Conservation (phyloP, 2,113 vertebrate species). For the Tapirus terrestris region DNA sequence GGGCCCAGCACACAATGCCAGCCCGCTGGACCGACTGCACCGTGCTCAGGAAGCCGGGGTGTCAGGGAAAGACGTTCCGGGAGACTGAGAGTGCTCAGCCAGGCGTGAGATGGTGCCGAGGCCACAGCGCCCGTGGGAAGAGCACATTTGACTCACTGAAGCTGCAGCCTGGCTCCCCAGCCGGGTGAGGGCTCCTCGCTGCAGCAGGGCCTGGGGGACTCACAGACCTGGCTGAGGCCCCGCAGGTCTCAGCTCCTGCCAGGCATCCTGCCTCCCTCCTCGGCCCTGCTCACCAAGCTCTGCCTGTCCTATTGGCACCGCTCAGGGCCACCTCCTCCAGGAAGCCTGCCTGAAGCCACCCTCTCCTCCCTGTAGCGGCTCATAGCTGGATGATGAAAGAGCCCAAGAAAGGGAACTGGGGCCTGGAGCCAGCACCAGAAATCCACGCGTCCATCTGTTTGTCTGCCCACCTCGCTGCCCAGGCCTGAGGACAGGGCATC, state of each 20-base stretch:
- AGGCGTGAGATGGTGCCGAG: slow-evolving; percentile 65
- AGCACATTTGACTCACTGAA: neutral
- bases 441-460: neutral
- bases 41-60: slow-evolving; percentile 56
- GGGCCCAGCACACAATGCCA: neutral
- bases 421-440: neutral
- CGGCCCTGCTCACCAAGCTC: neutral
- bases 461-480: neutral
- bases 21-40: slow-evolving; percentile 28
- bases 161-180: neutral
- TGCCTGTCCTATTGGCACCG: neutral
- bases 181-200: neutral
- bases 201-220: neutral
- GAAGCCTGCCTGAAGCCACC: neutral
- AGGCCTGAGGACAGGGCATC: too few species aligned
- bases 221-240: neutral
- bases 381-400: neutral
- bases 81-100: slow-evolving; percentile 66
- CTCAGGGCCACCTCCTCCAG: neutral
- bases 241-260: neutral
- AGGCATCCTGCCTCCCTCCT: neutral
- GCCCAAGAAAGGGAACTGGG: neutral
- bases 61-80: slow-evolving; percentile 43
- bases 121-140: neutral
- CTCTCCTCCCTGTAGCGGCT: neutral